phyloP scores from a whole-genome alignment of 2,888 invertebrate species.

The Fragum whitleyi region DNA sequence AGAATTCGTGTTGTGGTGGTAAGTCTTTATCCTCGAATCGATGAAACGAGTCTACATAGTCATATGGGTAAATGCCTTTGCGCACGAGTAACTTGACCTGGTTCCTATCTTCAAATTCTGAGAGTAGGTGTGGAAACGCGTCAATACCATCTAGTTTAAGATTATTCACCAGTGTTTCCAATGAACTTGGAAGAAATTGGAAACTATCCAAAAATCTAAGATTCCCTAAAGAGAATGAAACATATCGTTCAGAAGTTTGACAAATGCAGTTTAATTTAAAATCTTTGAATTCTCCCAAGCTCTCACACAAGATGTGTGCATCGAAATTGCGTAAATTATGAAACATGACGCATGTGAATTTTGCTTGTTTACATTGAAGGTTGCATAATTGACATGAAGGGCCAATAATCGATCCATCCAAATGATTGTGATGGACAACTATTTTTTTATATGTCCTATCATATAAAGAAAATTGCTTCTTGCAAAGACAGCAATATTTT shows the following conservation, averaged over 20 bases:
- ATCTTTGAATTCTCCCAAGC: slow-evolving; percentile 38
- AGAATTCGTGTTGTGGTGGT: slow-evolving; percentile 29
- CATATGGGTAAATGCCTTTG: slow-evolving; percentile 39
- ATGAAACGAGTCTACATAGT: slow-evolving; percentile 25
- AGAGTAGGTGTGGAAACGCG: slow-evolving; percentile 40
- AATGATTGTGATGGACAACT: slow-evolving; percentile 47
- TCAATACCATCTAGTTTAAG: slow-evolving; percentile 43
- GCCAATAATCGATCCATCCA: slow-evolving; percentile 39
- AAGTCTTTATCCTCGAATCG: slow-evolving; percentile 24
- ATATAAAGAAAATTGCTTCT: slow-evolving; percentile 36
- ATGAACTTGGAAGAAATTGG: slow-evolving; percentile 42
- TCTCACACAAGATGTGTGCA: slow-evolving; percentile 34
- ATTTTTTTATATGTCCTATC: slow-evolving; percentile 28
- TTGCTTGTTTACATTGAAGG: slow-evolving; percentile 32
- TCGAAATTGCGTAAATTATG: slow-evolving; percentile 48
- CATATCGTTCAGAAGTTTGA: slow-evolving; percentile 50
- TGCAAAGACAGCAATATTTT: slow-evolving; percentile 33
- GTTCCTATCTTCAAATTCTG: slow-evolving; percentile 10
- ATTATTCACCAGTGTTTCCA: slow-evolving; percentile 44
- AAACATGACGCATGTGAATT: slow-evolving; percentile 41
- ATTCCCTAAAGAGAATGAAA: slow-evolving; percentile 48
- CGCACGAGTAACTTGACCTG: slow-evolving; percentile 22
- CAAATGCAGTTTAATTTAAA: slow-evolving; percentile 30
- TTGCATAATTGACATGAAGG: slow-evolving; percentile 38
- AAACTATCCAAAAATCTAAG: slow-evolving; percentile 55